phyloP scores from a whole-genome alignment of 2,888 invertebrate genomes.

The Gerris lacustris region DNA sequence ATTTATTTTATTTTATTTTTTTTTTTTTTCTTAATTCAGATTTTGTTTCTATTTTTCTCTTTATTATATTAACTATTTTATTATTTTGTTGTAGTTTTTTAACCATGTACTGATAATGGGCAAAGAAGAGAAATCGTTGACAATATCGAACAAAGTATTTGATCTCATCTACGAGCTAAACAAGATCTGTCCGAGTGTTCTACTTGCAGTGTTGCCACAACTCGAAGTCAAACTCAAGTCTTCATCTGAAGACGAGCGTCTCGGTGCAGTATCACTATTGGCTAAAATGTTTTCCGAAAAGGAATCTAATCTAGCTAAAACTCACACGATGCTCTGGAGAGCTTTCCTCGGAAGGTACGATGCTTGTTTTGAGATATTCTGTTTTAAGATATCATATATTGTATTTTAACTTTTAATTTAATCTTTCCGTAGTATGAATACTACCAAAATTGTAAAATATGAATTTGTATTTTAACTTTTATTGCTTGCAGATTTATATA shows the following conservation, averaged over 20 bases:
- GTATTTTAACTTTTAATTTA: constrained; percentile 4
- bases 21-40: constrained; percentile 9
- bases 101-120: constrained; percentile 89
- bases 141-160: constrained; percentile 75
- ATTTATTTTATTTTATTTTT: too few relatives aligned
- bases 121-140: constrained; percentile 68
- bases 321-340: constrained; percentile 77
- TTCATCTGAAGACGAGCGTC: constrained; percentile 71
- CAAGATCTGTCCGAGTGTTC: constrained; percentile 76
- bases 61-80: neutral
- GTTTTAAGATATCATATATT: neutral
- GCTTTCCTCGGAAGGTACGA: constrained; percentile 68
- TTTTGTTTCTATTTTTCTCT: constrained; percentile 2
- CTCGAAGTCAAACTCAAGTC: constrained; percentile 87
- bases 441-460: too few relatives aligned
- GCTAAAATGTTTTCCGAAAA: constrained; percentile 96
- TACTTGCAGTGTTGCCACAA: constrained; percentile 81
- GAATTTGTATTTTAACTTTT: neutral
- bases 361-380: neutral
- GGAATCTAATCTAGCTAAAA: constrained; percentile 74
- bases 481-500: neutral
- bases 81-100: constrained; percentile 59
- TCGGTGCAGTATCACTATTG: constrained; percentile 75
- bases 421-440: too few relatives aligned
- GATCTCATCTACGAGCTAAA: constrained; percentile 93